Base-by-base conservation (phyloP, 2,888 invertebrate genomes). In the Ctenicera cuprea region DNA sequence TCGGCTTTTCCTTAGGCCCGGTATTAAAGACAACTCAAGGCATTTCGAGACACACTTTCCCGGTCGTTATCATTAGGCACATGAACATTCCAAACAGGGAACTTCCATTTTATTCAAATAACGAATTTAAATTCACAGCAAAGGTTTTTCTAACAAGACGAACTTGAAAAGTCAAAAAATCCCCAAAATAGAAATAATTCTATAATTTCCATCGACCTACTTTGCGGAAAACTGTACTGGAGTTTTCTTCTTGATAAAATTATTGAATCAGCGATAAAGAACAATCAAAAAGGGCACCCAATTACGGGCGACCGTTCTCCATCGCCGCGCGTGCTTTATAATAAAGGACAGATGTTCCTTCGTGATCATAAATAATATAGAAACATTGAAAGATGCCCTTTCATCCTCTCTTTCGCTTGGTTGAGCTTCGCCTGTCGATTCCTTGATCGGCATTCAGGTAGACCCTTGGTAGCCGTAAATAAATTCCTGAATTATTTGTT, bases 301-400 rank as follows among this genome's bases (percentile, higher is more conserved):
- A 62, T 62, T 61, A 57, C 26, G 45, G 43, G 16, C 65, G 33
- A 57, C 22, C 43, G 41, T 57, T 48, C 43, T 41, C 41, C 52
- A 76, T 80, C 78, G 78, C 79, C 80, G 81, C 81, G 80, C 80
- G 81, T 80, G 77, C 77, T 75, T 78, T 78, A 78, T 77, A 71
- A 71, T 57, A 65, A 75, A 64, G 78, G 79, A 81, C 82, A 83
- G 81, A 83, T 84, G 84, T 80, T 76, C 71, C 75, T 77, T 78
- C 76, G 52, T 75, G 78, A 80, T 83, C 81, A 83, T 85, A 83
- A 85, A 85, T 84, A 84, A 85, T 83, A 81, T 78, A 76, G 80
- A 82, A 83, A 83, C 80, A 82, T 82, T 81, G 82, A 82, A 83
- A 82, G 83, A 82, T 82, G 78, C 79, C 82, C 79, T 83, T 85